These are phyloP conservation scores for Oreochromis tanganicae DNA, from an alignment of 2,113 vertebrate genomes.

Conservation along the genomic window DNA sequence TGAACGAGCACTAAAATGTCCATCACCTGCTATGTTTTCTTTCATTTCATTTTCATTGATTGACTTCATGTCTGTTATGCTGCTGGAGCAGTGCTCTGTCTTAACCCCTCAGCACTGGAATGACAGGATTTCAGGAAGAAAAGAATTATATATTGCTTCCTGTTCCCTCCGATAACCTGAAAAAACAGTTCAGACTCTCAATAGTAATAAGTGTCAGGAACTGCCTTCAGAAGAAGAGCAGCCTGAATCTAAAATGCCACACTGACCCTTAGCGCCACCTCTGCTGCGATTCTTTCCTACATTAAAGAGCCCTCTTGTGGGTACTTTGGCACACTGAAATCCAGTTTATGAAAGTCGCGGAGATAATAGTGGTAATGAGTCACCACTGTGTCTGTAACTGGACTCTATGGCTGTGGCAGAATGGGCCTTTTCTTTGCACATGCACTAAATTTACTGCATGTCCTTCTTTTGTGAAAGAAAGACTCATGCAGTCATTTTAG, in stretches of 20 bases:
- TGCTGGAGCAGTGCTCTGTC: not conserved
- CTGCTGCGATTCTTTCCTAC: not conserved
- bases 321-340: not conserved
- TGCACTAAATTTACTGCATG: constrained; percentile 10
- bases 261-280: not conserved
- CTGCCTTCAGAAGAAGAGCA: not conserved
- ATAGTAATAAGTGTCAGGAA: not conserved
- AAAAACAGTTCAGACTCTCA: not conserved
- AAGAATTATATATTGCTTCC: not conserved
- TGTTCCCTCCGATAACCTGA: not conserved
- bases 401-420: constrained; percentile 15
- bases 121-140: constrained; percentile 14
- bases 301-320: constrained; percentile 25
- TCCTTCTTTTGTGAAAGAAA: constrained; percentile 27
- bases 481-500: not conserved
- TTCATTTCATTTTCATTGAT: not conserved
- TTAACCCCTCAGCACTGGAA: not conserved
- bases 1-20: not conserved
- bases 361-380: constrained; percentile 29
- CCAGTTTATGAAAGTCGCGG: constrained; percentile 5
- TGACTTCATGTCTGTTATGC: not conserved
- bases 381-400: constrained; percentile 26
- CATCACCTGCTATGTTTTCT: not conserved
- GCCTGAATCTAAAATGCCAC: not conserved
- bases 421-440: constrained; percentile 18